Conservation (phyloP, 1,140 invertebrate genomes). For the Schlechtendalia chinensis region DNA sequence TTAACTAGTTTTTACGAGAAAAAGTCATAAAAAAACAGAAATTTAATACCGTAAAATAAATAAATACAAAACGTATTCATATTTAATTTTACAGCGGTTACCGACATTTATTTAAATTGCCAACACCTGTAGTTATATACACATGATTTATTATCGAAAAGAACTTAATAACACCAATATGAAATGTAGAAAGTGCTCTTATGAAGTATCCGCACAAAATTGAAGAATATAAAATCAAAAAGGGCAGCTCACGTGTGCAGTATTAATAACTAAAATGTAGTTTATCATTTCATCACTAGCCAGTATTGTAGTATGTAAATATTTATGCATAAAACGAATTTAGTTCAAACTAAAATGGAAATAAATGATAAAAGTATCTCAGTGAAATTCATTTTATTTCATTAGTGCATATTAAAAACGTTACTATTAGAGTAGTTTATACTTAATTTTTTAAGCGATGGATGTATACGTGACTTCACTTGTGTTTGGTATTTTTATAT, state of each 20-base stretch:
- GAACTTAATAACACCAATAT: not conserved
- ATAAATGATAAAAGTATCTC: no score
- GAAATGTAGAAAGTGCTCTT: not conserved
- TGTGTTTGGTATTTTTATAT: no score
- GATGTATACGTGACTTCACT: no score
- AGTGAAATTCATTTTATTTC: no score
- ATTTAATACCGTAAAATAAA: no score
- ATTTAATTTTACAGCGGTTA: not conserved
- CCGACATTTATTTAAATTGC: not conserved
- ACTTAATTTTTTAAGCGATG: no score
- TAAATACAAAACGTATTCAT: no score
- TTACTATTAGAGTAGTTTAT: no score
- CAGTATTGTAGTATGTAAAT: not conserved
- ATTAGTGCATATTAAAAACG: no score
- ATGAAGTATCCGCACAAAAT: not conserved
- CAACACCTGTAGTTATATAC: not conserved
- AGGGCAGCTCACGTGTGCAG: not conserved
- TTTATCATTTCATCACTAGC: not conserved
- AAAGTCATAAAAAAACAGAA: no score
- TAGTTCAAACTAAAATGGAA: not conserved
- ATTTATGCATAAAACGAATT: not conserved
- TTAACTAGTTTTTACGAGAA: no score
- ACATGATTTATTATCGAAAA: not conserved
- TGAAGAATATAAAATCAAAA: not conserved
- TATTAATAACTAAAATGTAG: not conserved